Percentiles rank a stretch among this genome's conserved stretches.
Conservation (phyloP, 1,140 invertebrate genomes). For the Chironomus striatipennis region DNA sequence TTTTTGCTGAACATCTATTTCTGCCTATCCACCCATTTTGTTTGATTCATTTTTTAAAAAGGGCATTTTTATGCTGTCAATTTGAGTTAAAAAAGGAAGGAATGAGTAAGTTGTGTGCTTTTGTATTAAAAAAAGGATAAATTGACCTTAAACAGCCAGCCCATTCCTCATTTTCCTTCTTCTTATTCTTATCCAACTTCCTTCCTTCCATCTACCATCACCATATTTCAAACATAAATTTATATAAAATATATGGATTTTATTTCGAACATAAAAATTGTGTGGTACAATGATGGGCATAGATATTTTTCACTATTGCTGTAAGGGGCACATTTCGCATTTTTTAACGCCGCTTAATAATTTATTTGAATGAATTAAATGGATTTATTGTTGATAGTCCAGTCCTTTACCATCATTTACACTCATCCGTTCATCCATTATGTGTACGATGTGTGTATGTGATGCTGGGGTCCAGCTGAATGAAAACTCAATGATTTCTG, state of each 20-base stretch:
- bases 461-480: background rate
- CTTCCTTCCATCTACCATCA: background rate
- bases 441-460: background rate
- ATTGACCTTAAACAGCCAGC: slow-evolving; percentile 6
- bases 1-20: background rate
- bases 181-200: background rate
- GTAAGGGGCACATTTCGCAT: background rate
- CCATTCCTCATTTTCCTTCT: background rate
- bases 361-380: slow-evolving; percentile 15
- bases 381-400: slow-evolving; percentile 5
- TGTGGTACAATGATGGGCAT: slow-evolving; percentile 1
- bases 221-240: too few relatives aligned
- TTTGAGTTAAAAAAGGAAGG: background rate
- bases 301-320: background rate
- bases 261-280: background rate
- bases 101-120: background rate
- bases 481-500: background rate
- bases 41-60: background rate
- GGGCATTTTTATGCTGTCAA: too few relatives aligned
- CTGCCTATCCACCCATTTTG: background rate
- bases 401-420: slow-evolving; percentile 2
- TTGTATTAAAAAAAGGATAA: background rate
- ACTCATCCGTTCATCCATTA: slow-evolving; percentile 3
- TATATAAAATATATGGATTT: too few relatives aligned
- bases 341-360: slow-evolving; percentile 2